Evolutionary conservation across 1,140 invertebrate species (phyloP).

Genomic region (Drosophila dunni): DNA sequence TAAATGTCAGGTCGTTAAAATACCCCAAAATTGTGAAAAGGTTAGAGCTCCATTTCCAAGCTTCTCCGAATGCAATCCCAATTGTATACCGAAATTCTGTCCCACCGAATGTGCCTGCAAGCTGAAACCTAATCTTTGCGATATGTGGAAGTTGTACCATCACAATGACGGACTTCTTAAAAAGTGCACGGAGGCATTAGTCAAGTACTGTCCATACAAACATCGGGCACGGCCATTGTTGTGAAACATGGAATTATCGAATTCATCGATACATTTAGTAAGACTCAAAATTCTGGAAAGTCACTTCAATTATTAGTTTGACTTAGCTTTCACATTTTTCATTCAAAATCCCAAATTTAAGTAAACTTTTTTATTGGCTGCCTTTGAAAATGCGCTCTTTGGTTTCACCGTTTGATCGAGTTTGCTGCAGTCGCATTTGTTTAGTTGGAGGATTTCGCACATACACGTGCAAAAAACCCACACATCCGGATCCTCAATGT

Average conservation of each 20-base stretch:
- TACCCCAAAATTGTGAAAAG: conserved; percentile 4
- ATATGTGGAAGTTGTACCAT: conserved; percentile 30
- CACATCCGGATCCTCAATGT: conserved; percentile 29
- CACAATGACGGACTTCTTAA: background rate
- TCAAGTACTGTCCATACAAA: conserved; percentile 22
- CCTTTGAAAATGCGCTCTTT: background rate
- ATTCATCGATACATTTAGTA: background rate
- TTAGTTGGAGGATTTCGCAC: background rate
- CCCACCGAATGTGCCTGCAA: conserved; percentile 52
- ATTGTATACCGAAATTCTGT: conserved; percentile 14
- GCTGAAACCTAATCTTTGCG: conserved; percentile 17
- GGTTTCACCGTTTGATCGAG: background rate
- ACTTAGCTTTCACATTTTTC: background rate
- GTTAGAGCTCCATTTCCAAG: conserved; percentile 43
- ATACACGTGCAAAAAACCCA: background rate
- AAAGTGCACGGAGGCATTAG: conserved; percentile 23
- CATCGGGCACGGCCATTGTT: background rate
- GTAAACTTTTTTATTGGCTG: background rate
- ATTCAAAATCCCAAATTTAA: conserved; percentile 31
- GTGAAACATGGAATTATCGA: background rate
- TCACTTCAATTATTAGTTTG: background rate
- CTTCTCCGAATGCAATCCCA: conserved; percentile 53
- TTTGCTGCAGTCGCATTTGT: background rate
- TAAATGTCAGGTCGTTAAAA: background rate
- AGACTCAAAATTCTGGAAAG: background rate